Conservation (phyloP, 2,888 invertebrate species). For the Apamea monoglypha region DNA sequence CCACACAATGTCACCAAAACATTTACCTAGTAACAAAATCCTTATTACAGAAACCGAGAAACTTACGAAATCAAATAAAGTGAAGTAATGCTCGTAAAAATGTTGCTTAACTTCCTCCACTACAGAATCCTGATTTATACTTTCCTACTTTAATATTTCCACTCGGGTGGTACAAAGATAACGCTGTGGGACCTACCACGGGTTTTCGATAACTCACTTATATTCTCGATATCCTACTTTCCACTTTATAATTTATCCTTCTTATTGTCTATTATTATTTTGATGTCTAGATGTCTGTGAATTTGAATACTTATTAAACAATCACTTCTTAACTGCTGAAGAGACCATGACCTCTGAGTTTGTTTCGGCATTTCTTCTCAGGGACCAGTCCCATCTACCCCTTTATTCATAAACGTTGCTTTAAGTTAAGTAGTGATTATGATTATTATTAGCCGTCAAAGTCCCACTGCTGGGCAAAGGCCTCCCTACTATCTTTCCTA, state of each 20-base stretch:
- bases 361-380: not conserved
- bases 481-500: too few species aligned
- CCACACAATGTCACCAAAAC: constrained; percentile 58
- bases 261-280: not conserved
- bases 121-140: constrained; percentile 72
- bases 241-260: not conserved
- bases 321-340: not conserved
- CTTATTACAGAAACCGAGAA: constrained; percentile 53
- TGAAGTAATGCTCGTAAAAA: constrained; percentile 68
- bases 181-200: constrained; percentile 58
- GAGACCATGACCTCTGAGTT: not conserved
- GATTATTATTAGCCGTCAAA: too few species aligned
- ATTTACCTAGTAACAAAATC: constrained; percentile 59
- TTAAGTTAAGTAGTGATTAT: too few species aligned
- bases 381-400: not conserved
- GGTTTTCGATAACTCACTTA: constrained; percentile 50
- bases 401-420: too few species aligned
- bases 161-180: constrained; percentile 65
- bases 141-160: constrained; percentile 71
- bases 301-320: not conserved
- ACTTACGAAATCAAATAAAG: constrained; percentile 66
- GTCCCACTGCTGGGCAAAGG: too few species aligned
- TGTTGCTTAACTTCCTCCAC: constrained; percentile 70
- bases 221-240: constrained; percentile 11
- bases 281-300: not conserved